Conservation (phyloP, 2,113 vertebrate genomes). For the Ageneiosus marmoratus region DNA sequence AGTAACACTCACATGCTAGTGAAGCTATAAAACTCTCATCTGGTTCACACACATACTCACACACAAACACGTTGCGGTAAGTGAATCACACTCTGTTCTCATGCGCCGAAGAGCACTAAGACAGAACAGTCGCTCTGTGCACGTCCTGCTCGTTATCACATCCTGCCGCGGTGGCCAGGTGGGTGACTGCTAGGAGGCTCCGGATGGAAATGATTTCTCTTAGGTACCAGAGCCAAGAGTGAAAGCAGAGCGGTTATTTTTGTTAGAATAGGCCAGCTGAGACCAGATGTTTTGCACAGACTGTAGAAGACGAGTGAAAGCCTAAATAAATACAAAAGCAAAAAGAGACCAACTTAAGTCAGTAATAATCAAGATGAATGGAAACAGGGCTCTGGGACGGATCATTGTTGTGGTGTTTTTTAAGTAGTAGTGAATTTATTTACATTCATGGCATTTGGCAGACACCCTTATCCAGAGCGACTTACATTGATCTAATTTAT, state of each 20-base stretch:
- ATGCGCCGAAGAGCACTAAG: neutral
- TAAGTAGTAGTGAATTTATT: neutral
- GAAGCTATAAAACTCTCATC: slow-evolving; percentile 13
- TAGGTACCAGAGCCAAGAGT: slow-evolving; percentile 22
- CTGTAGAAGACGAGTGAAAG: slow-evolving; percentile 36
- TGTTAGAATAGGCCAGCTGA: slow-evolving; percentile 44
- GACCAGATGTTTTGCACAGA: slow-evolving; percentile 50
- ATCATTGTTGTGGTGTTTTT: neutral
- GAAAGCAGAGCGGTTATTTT: slow-evolving; percentile 41
- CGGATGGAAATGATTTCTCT: slow-evolving; percentile 40
- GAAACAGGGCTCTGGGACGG: neutral
- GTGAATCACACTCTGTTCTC: slow-evolving; percentile 30
- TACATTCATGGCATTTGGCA: too few relatives aligned
- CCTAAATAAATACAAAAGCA: slow-evolving; percentile 36
- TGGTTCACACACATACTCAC: slow-evolving; percentile 20
- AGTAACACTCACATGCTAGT: neutral
- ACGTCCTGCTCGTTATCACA: slow-evolving; percentile 41
- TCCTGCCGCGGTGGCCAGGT: neutral
- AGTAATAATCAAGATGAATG: slow-evolving; percentile 33
- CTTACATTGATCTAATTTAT: too few relatives aligned
- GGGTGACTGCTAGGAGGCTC: slow-evolving; percentile 20
- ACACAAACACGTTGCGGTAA: slow-evolving; percentile 23
- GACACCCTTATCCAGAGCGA: too few relatives aligned
- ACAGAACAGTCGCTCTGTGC: neutral
- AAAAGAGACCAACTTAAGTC: slow-evolving; percentile 40